Evolutionary conservation across 2,113 vertebrate species (phyloP).

Genomic region (Desmodus rotundus): DNA sequence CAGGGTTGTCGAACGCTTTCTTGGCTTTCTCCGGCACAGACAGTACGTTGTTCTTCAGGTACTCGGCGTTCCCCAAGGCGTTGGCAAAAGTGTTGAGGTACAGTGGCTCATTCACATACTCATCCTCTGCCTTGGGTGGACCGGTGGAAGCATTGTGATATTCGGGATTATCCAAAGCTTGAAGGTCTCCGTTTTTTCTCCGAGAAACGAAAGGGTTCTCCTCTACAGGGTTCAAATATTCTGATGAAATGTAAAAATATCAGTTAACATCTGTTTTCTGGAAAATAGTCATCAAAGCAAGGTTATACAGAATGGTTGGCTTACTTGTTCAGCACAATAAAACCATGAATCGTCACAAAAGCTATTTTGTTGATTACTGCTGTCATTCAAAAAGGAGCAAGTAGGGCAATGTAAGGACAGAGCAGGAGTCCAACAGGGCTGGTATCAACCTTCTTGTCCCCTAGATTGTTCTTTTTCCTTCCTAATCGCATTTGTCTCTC

Average conservation of each 20-base stretch:
- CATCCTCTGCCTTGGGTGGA: constrained; percentile 90
- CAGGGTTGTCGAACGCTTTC: constrained; percentile 98
- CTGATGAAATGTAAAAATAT: constrained; percentile 71
- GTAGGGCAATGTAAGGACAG: neutral
- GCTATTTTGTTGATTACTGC: neutral
- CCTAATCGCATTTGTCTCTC: neutral
- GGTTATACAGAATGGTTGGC: neutral
- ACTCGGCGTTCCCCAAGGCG: constrained; percentile 83
- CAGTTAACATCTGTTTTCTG: neutral
- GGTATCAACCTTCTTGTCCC: neutral
- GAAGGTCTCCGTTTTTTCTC: constrained; percentile 92
- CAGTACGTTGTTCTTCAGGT: constrained; percentile 89
- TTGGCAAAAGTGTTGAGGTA: constrained; percentile 96
- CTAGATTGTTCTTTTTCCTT: neutral
- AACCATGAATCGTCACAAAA: neutral
- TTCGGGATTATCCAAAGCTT: constrained; percentile 93
- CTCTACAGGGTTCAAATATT: constrained; percentile 94
- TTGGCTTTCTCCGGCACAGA: constrained; percentile 89
- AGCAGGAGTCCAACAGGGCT: neutral
- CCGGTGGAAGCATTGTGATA: constrained; percentile 90
- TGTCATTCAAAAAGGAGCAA: neutral
- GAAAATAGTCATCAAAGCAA: neutral
- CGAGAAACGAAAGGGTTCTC: constrained; percentile 96
- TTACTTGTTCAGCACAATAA: neutral
- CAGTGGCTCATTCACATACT: constrained; percentile 92